phyloP scores from a whole-genome alignment of 2,113 vertebrate species.

The Gasterosteus aculeatus region DNA sequence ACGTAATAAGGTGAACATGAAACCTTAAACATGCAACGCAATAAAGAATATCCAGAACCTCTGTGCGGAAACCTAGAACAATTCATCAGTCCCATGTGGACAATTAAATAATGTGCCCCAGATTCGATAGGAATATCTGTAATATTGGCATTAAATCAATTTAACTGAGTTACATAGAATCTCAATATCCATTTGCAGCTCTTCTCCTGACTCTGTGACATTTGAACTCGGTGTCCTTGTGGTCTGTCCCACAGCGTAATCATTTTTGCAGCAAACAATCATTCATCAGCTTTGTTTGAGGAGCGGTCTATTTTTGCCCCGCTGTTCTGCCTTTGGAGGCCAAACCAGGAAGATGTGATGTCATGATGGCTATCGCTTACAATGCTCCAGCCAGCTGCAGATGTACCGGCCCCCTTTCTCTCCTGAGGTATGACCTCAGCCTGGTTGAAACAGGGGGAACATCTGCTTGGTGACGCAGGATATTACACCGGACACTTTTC shows the following conservation, averaged over 20 bases:
- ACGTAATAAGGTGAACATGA: background rate
- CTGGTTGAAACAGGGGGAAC: slow-evolving; percentile 85
- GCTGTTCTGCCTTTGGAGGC: slow-evolving; percentile 83
- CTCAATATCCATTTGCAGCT: slow-evolving; percentile 25
- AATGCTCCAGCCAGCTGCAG: slow-evolving; percentile 86
- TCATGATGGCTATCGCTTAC: slow-evolving; percentile 93
- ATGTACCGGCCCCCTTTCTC: slow-evolving; percentile 84
- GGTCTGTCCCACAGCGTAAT: slow-evolving; percentile 43
- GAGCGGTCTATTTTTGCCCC: slow-evolving; percentile 78
- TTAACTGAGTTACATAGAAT: slow-evolving; percentile 5
- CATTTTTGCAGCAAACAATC: slow-evolving; percentile 68
- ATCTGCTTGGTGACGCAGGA: slow-evolving; percentile 82
- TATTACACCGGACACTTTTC: slow-evolving; percentile 28
- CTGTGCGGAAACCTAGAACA: background rate
- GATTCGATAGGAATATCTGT: slow-evolving; percentile 5
- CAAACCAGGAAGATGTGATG: slow-evolving; percentile 92
- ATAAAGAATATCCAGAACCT: slow-evolving; percentile 1
- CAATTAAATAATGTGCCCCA: slow-evolving; percentile 3
- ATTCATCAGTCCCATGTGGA: background rate
- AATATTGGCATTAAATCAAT: slow-evolving; percentile 14
- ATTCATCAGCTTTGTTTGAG: slow-evolving; percentile 74
- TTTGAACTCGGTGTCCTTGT: slow-evolving; percentile 32
- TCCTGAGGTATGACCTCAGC: slow-evolving; percentile 91
- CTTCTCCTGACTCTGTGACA: slow-evolving; percentile 25
- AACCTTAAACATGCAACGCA: background rate